Conservation (phyloP, 2,113 vertebrate species). For the Cochlearius cochlearius region DNA sequence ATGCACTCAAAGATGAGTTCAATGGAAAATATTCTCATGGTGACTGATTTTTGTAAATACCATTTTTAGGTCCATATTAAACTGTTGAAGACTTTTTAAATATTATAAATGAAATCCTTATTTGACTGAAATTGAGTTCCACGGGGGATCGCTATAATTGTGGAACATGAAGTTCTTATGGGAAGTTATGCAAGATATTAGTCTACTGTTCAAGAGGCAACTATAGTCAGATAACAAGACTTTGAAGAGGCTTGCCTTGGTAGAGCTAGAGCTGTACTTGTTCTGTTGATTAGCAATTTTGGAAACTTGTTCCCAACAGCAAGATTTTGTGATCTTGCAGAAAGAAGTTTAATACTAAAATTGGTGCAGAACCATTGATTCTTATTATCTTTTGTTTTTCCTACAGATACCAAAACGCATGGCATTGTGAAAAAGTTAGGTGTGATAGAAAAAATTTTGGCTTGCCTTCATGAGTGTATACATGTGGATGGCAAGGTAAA, state of each 20-base stretch:
- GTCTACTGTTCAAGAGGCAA: not conserved
- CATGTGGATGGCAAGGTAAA: conserved; percentile 83
- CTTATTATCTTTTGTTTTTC: not conserved
- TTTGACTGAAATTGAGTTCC: not conserved
- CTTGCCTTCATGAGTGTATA: conserved; percentile 79
- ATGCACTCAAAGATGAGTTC: not conserved
- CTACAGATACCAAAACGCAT: conserved; percentile 87
- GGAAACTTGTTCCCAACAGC: not conserved
- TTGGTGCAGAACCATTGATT: not conserved
- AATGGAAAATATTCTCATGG: not conserved
- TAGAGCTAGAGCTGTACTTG: not conserved
- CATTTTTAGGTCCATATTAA: not conserved
- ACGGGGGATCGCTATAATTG: not conserved
- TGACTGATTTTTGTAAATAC: not conserved
- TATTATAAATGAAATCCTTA: not conserved
- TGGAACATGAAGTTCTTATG: not conserved
- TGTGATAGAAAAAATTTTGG: conserved; percentile 80
- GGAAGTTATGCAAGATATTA: not conserved
- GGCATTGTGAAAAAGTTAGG: conserved; percentile 81
- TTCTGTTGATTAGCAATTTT: not conserved
- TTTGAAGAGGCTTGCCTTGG: not conserved
- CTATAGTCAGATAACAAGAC: not conserved
- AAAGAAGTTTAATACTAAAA: not conserved
- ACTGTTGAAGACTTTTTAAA: not conserved
- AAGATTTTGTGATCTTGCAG: not conserved